Conservation (phyloP, 2,888 invertebrate species). For the Tyria jacobaeae region DNA sequence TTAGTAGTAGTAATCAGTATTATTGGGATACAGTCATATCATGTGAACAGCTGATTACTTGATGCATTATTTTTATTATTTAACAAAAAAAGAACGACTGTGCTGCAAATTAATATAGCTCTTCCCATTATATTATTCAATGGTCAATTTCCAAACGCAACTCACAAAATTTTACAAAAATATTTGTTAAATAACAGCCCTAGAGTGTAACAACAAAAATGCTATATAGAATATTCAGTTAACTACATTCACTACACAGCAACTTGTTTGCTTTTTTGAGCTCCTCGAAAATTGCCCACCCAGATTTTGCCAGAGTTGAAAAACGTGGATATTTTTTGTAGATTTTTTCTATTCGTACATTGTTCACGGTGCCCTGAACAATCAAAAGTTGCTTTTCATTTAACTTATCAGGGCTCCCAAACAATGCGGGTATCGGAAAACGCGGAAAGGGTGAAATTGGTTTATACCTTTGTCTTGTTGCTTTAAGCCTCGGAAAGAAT, state of each 20-base stretch:
- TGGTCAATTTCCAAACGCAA: neutral
- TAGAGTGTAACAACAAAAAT: slow-evolving; percentile 17
- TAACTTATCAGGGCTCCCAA: slow-evolving; percentile 66
- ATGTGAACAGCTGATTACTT: no score
- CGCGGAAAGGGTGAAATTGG: slow-evolving; percentile 62
- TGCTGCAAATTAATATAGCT: neutral
- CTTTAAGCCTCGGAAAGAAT: slow-evolving; percentile 55
- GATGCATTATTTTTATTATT: no score
- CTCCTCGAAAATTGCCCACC: slow-evolving; percentile 51
- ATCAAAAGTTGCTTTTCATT: slow-evolving; percentile 78
- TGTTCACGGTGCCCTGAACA: slow-evolving; percentile 59
- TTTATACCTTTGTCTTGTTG: slow-evolving; percentile 71
- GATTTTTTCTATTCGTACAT: slow-evolving; percentile 45
- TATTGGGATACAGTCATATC: no score
- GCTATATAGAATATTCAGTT: slow-evolving; percentile 28
- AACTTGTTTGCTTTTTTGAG: slow-evolving; percentile 52
- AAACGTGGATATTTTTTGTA: slow-evolving; percentile 15
- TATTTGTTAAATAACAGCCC: neutral
- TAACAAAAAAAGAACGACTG: neutral
- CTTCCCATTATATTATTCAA: neutral
- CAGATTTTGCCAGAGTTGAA: slow-evolving; percentile 44
- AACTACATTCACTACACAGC: slow-evolving; percentile 42
- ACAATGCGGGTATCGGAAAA: slow-evolving; percentile 65
- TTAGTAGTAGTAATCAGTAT: no score
- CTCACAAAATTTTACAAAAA: neutral